phyloP scores from a whole-genome alignment of 1,140 invertebrate species.

The Eciton burchellii region DNA sequence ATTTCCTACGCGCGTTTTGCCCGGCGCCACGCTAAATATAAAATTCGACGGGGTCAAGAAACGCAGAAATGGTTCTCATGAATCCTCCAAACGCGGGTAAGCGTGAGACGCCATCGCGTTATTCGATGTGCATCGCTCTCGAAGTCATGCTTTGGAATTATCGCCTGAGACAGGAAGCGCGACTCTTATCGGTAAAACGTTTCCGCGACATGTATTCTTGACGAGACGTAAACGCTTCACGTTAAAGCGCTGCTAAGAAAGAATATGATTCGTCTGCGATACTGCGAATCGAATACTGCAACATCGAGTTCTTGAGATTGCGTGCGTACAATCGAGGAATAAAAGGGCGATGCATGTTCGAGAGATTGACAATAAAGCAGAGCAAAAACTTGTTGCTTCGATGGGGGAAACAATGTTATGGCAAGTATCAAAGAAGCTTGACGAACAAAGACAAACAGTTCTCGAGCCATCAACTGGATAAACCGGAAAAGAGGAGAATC shows the following conservation, averaged over 20 bases:
- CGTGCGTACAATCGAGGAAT: not conserved
- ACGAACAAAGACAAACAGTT: not conserved
- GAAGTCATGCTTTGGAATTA: not conserved
- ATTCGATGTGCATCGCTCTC: not conserved
- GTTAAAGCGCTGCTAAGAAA: not conserved
- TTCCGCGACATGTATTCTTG: not conserved
- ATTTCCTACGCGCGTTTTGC: not conserved
- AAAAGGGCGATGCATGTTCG: conserved; percentile 2
- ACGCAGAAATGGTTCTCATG: not conserved
- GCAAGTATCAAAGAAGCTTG: conserved; percentile 30
- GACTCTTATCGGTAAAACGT: not conserved
- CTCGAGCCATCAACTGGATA: conserved; percentile 19
- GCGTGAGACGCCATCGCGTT: not conserved
- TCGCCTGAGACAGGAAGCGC: not conserved
- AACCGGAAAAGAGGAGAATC: not conserved
- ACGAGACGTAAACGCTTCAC: not conserved
- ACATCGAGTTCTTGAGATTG: not conserved
- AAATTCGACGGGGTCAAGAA: conserved; percentile 1
- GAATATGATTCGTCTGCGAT: not conserved
- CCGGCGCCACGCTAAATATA: not conserved
- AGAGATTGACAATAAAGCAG: conserved; percentile 16
- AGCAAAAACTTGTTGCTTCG: conserved; percentile 53
- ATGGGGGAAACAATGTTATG: conserved; percentile 37
- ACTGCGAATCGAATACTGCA: not conserved
- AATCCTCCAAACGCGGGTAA: not conserved